Base-by-base conservation (phyloP, 2,797 vertebrate genomes). In the Microctenopoma steveboyesi region DNA sequence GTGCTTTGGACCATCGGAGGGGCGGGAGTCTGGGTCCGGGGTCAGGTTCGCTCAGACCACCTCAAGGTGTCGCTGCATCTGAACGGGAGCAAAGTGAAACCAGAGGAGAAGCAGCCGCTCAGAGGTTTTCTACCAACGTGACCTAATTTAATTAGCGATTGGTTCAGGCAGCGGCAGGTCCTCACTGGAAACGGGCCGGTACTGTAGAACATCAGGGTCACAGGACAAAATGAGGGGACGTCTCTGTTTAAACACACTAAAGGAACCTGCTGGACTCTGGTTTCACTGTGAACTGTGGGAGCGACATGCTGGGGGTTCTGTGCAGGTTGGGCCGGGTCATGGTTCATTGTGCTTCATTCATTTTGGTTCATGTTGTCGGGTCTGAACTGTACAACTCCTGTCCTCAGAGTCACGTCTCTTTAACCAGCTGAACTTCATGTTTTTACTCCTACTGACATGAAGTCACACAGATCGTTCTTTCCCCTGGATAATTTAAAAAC, bases 281-380 rank as follows among this genome's bases (percentile, higher is more conserved):
- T 64, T 55, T 49, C 10, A 40, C 30, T 1, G 15, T 13, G 37
- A 0, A 1, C 46, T 27, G 16, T 35, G 30, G 8, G 3, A 2
- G 85, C 65, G 46, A 65, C 72, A 57, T 0, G 27, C 61, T 61
- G 74, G 74, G 72, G 60, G 0, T 50, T 56, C 4, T 22, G 64
- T 53, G 76, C 27, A 42, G 78, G 50, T 63, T 84, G 56, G 28
- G 28, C 75, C 71, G 83, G 65, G 30, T 82, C 81, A 66, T 83
- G 74, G 83, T 2, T 86, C 83, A 81, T 86, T 51, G 59, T 69
- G 77, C 75, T 88, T 82, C 86, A 82, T 90, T 78, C 50, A 56
- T 89, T 74, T 45, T 71, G 78, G 71, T 73, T 79, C 28, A 51
- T 82, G 72, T 75, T 79, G 62, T 69, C 8, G 60, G 71, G 68